Evolutionary conservation across 2,888 invertebrate species (phyloP).

Genomic region (Amorpha juglandis): DNA sequence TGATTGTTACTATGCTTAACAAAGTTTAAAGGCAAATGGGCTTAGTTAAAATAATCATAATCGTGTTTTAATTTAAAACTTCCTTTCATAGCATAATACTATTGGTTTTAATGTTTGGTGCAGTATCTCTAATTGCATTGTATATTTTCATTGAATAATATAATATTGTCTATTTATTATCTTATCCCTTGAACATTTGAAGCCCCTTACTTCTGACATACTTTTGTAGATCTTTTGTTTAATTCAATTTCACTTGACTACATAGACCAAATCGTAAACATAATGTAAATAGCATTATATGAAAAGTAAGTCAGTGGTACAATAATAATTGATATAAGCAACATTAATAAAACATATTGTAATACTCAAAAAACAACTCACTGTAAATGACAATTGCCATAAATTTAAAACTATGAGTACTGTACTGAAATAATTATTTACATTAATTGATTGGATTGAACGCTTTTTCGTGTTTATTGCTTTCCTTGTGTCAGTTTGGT

Average conservation of each 20-base stretch:
- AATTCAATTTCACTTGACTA: not conserved
- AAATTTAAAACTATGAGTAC: slow-evolving; percentile 67
- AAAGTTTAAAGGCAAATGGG: slow-evolving; percentile 76
- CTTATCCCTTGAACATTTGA: slow-evolving; percentile 61
- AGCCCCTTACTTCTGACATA: slow-evolving; percentile 65
- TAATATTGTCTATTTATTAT: slow-evolving; percentile 66
- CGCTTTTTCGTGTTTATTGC: slow-evolving; percentile 86
- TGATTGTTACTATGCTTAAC: slow-evolving; percentile 66
- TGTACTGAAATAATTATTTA: slow-evolving; percentile 72
- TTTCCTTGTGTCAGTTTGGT: slow-evolving; percentile 86
- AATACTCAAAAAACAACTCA: slow-evolving; percentile 83
- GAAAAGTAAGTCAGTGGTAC: slow-evolving; percentile 62
- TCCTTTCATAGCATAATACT: slow-evolving; percentile 72
- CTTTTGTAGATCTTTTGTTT: slow-evolving; percentile 39
- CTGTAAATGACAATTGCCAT: slow-evolving; percentile 67
- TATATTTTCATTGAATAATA: slow-evolving; percentile 78
- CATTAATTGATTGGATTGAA: slow-evolving; percentile 84
- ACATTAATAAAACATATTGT: slow-evolving; percentile 60
- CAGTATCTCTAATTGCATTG: slow-evolving; percentile 83
- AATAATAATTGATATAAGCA: slow-evolving; percentile 42
- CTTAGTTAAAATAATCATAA: slow-evolving; percentile 72
- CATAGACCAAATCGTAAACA: not conserved
- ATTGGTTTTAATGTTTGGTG: slow-evolving; percentile 82
- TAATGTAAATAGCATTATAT: not conserved
- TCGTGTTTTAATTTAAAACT: slow-evolving; percentile 66